These are phyloP conservation scores for Brachionus angularis DNA, from an alignment of 1,140 invertebrate genomes.

Conservation along the genomic window DNA sequence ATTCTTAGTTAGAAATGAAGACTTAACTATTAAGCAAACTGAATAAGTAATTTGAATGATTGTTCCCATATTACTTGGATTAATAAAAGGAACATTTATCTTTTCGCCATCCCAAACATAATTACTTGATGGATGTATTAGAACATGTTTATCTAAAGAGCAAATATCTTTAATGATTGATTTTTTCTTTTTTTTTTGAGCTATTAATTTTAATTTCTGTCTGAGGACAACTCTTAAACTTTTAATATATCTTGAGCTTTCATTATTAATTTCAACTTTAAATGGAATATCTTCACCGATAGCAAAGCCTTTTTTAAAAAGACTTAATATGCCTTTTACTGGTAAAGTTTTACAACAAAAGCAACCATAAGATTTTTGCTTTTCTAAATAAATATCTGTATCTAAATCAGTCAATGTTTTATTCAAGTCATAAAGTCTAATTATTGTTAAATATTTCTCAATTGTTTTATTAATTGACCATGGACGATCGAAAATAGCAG, in stretches of 20 bases:
- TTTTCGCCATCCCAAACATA: too few species aligned
- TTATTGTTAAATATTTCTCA: not conserved
- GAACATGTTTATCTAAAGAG: too few species aligned
- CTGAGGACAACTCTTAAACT: not conserved
- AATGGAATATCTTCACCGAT: not conserved
- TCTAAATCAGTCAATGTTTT: not conserved
- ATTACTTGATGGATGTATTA: too few species aligned
- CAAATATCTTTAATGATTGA: too few species aligned
- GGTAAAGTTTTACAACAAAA: not conserved
- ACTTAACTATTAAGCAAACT: too few species aligned
- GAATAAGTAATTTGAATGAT: too few species aligned
- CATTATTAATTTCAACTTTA: not conserved
- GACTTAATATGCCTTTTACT: not conserved
- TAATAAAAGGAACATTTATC: too few species aligned
- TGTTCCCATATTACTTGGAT: too few species aligned
- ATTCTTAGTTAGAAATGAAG: too few species aligned
- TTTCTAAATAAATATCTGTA: not conserved
- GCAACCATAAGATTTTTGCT: not conserved
- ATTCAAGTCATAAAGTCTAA: not conserved
- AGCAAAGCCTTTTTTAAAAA: not conserved
- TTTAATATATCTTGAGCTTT: not conserved
- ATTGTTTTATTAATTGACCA: slow-evolving; percentile 3
- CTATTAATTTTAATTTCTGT: too few species aligned
- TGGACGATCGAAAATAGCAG: not conserved
- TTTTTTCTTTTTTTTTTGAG: too few species aligned